These are phyloP conservation scores for Trachemys scripta DNA, from an alignment of 2,113 vertebrate genomes.

Conservation along the genomic window DNA sequence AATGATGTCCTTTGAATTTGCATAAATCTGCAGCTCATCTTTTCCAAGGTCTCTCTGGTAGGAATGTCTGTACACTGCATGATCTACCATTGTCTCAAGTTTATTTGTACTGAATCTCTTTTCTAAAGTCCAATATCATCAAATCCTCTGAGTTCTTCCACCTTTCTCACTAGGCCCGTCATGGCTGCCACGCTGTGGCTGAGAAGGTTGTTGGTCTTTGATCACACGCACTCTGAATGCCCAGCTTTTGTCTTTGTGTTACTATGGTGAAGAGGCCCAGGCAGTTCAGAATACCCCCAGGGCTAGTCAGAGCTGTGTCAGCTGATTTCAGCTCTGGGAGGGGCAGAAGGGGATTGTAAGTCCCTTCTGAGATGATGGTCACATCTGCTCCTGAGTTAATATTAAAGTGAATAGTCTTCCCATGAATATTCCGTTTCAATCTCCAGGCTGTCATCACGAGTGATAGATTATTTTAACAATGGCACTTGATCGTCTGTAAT, in stretches of 20 bases:
- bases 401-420: neutral
- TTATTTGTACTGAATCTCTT: neutral
- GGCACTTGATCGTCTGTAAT: neutral
- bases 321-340: no score
- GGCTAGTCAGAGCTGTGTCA: neutral
- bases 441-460: neutral
- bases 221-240: neutral
- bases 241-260: neutral
- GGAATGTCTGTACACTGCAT: neutral
- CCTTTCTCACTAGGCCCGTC: no score
- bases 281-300: no score
- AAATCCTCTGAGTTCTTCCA: neutral
- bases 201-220: neutral
- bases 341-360: no score
- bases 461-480: neutral
- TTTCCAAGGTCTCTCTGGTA: neutral
- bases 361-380: neutral
- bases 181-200: neutral
- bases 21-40: neutral
- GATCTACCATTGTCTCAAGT: neutral
- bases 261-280: neutral
- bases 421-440: neutral
- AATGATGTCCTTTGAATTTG: neutral
- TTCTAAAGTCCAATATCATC: neutral
- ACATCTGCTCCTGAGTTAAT: neutral